Conservation (phyloP, 2,113 vertebrate species). For the Muntiacus muntjak region DNA sequence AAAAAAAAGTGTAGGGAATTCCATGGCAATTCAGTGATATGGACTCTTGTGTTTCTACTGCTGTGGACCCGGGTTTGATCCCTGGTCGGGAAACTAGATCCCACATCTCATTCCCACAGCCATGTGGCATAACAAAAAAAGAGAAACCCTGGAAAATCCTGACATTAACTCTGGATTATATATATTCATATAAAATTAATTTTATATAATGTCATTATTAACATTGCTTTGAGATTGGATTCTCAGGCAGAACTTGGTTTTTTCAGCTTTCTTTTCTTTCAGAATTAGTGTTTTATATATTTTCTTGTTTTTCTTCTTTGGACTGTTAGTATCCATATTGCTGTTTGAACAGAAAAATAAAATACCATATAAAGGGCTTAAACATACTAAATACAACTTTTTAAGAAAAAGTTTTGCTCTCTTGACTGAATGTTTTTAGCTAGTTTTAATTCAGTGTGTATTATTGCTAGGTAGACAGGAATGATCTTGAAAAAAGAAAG, state of each 20-base stretch:
- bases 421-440: slow-evolving; percentile 36
- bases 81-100: not conserved
- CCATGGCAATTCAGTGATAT: not conserved
- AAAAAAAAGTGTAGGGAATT: not conserved
- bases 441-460: not conserved
- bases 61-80: not conserved
- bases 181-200: not conserved
- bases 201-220: not conserved
- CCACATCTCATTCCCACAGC: not conserved
- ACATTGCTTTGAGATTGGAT: not conserved
- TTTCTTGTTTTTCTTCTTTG: slow-evolving; percentile 28
- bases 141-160: not conserved
- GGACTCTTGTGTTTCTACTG: not conserved
- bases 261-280: not conserved
- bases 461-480: slow-evolving; percentile 40
- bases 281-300: not conserved
- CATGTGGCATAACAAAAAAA: not conserved
- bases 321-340: slow-evolving; percentile 1
- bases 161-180: not conserved
- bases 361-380: not conserved
- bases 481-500: slow-evolving; percentile 51
- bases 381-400: not conserved
- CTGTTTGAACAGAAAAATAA: slow-evolving; percentile 44
- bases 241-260: not conserved
- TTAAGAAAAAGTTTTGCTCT: slow-evolving; percentile 7